Conservation (phyloP, 2,113 vertebrate genomes). For the Pyrgilauda ruficollis region DNA sequence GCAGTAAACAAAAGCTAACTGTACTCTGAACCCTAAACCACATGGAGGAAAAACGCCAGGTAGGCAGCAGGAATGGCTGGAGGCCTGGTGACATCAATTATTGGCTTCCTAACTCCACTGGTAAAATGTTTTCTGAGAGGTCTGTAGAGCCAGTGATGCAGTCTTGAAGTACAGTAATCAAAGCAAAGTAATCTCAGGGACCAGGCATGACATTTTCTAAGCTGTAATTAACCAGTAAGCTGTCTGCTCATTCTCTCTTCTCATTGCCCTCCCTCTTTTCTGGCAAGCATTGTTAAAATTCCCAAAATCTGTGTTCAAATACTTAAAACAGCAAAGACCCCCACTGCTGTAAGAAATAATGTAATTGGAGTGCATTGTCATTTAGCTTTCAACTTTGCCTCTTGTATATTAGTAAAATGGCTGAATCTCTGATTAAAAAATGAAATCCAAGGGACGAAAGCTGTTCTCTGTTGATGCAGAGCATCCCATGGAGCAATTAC, state of each 20-base stretch:
- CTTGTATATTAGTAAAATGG: not conserved
- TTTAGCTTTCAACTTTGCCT: conserved; percentile 26
- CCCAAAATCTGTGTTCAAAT: not conserved
- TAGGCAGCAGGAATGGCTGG: not conserved
- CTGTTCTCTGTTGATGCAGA: not conserved
- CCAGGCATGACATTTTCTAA: not conserved
- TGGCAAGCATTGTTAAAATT: not conserved
- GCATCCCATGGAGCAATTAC: conserved; percentile 1
- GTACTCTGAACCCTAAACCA: not conserved
- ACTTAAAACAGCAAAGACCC: not conserved
- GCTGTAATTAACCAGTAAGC: conserved; percentile 27
- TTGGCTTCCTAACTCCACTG: not conserved
- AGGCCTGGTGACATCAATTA: not conserved
- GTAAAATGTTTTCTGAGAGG: conserved; percentile 5
- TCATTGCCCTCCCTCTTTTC: not conserved
- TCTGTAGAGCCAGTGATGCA: not conserved
- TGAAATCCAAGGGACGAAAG: not conserved
- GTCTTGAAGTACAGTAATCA: conserved; percentile 16
- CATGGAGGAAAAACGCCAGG: not conserved
- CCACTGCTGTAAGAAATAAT: not conserved
- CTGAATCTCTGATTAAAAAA: conserved; percentile 10
- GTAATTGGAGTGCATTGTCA: not conserved
- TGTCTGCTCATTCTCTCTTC: conserved; percentile 4
- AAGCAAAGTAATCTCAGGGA: not conserved
- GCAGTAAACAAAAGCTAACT: not conserved